A percentile compares a stretch with the other conserved stretches of the same genome.
Conservation (phyloP, 2,888 invertebrate genomes). For the Digitonthophagus gazella region DNA sequence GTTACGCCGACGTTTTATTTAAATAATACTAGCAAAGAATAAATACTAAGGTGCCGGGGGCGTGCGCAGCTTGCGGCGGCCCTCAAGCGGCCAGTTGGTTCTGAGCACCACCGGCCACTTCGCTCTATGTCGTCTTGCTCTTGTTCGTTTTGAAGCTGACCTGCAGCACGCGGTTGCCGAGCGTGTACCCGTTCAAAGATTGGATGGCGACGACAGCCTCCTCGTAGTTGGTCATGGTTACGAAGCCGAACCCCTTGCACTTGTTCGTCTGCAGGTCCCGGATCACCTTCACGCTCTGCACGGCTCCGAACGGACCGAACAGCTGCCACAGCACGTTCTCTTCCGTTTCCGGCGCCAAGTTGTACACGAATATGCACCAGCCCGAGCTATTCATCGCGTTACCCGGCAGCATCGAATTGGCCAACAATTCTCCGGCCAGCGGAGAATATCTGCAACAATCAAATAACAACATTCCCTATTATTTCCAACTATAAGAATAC, state of each 20-base stretch:
- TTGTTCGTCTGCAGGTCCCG: conserved; percentile 94
- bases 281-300: conserved; percentile 95
- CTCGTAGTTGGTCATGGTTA: conserved; percentile 98
- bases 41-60: conserved; percentile 33
- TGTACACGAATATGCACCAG: conserved; percentile 92
- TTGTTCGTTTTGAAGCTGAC: conserved; percentile 96
- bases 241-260: conserved; percentile 98
- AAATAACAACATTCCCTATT: not conserved
- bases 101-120: conserved; percentile 30
- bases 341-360: conserved; percentile 87
- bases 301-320: conserved; percentile 96
- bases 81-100: conserved; percentile 29
- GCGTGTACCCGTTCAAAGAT: conserved; percentile 92
- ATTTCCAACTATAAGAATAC: not conserved
- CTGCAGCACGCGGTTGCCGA: conserved; percentile 93
- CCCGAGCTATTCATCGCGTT: conserved; percentile 85
- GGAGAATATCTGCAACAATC: conserved; percentile 68
- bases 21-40: conserved; percentile 30
- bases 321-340: conserved; percentile 91
- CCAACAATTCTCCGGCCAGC: conserved; percentile 66
- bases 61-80: conserved; percentile 31
- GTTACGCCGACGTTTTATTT: conserved; percentile 11
- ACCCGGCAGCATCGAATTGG: conserved; percentile 78
- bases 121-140: conserved; percentile 67
- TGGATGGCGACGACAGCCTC: conserved; percentile 96